Conservation (phyloP, 1,140 invertebrate genomes). For the Cardiocondyla obscurior region DNA sequence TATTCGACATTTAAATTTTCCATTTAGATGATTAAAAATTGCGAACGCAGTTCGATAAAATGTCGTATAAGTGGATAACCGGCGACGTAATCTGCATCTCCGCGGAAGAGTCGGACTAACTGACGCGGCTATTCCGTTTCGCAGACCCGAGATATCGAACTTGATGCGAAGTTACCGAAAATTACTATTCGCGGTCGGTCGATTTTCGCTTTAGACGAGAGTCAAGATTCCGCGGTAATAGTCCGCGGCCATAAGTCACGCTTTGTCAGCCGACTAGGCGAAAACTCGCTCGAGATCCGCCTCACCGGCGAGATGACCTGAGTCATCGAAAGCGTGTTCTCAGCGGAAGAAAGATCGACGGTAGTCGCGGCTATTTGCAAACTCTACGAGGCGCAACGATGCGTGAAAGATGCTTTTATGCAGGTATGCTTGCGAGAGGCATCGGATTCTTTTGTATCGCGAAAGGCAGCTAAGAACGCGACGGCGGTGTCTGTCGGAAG, state of each 20-base stretch:
- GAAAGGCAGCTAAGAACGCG: constrained; percentile 12
- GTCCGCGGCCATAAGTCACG: constrained; percentile 41
- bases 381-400: constrained; percentile 12
- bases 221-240: neutral
- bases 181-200: neutral
- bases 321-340: constrained; percentile 19
- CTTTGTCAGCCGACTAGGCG: constrained; percentile 46
- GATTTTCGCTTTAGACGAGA: constrained; percentile 21
- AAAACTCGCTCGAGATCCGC: neutral
- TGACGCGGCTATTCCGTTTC: constrained; percentile 3
- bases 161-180: constrained; percentile 1
- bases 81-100: neutral
- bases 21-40: neutral
- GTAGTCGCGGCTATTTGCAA: constrained; percentile 44
- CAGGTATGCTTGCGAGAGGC: constrained; percentile 10
- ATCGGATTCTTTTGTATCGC: constrained; percentile 15
- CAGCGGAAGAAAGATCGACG: constrained; percentile 18
- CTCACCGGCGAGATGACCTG: neutral
- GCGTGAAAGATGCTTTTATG: constrained; percentile 47
- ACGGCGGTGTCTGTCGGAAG: neutral
- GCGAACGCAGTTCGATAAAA: neutral
- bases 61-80: neutral
- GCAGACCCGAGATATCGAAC: constrained; percentile 22
- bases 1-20: no score
- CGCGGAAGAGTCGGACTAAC: no score